A percentile compares a stretch with the other conserved stretches of the same genome.
phyloP scores from a whole-genome alignment of 2,888 invertebrate species.

The Macrophya annulata region DNA sequence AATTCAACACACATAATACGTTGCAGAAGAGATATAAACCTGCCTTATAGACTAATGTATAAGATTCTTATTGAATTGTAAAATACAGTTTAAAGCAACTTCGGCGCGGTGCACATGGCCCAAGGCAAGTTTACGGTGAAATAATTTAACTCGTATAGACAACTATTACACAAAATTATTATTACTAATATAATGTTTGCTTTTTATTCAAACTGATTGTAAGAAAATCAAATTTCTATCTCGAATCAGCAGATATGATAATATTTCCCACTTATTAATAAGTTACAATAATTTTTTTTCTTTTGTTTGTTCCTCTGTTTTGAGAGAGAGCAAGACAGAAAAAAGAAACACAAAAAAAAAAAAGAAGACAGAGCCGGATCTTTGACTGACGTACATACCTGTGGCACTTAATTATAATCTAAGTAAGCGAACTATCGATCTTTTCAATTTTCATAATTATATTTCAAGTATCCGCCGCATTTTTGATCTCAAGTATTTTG shows the following conservation, averaged over 20 bases:
- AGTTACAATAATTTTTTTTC: neutral
- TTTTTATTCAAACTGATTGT: too few species aligned
- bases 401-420: neutral
- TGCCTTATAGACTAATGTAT: neutral
- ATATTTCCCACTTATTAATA: too few species aligned
- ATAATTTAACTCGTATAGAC: neutral
- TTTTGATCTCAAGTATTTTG: neutral
- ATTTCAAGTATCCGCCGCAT: neutral
- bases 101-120: neutral
- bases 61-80: neutral
- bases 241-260: too few species aligned
- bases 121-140: neutral
- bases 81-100: neutral
- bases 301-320: neutral
- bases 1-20: neutral
- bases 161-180: too few species aligned
- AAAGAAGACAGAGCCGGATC: neutral
- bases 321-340: neutral
- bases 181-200: too few species aligned
- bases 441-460: neutral
- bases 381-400: neutral
- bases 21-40: neutral
- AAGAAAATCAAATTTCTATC: too few species aligned
- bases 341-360: neutral
- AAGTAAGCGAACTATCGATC: neutral